These are phyloP conservation scores for Lepilemur ruficaudatus DNA, from an alignment of 2,797 vertebrate genomes.

Conservation along the genomic window DNA sequence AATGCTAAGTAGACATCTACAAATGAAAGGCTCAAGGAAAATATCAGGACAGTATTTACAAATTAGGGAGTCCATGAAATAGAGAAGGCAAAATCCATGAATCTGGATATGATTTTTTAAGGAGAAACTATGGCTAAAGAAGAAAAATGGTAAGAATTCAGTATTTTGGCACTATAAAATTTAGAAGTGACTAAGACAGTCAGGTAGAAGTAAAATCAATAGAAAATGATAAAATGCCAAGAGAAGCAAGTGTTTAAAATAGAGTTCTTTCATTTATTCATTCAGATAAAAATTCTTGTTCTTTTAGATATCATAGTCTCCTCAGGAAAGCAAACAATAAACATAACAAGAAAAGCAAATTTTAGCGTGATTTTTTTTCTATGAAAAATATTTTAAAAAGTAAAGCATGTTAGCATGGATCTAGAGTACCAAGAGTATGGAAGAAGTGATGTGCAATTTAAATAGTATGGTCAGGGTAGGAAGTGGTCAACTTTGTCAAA, in stretches of 20 bases:
- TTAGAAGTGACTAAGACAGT: background rate
- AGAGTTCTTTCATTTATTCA: background rate
- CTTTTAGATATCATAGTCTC: background rate
- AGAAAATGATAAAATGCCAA: background rate
- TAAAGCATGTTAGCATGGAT: background rate
- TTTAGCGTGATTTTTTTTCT: background rate
- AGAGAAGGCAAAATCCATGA: background rate
- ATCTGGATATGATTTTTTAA: background rate
- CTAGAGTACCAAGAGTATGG: background rate
- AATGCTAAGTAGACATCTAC: too few species aligned
- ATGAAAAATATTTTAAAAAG: background rate
- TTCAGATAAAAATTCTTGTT: background rate
- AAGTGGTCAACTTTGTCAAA: background rate
- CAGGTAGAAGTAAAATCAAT: background rate
- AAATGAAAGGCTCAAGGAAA: background rate
- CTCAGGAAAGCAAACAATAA: background rate
- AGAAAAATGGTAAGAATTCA: background rate
- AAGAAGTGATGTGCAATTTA: background rate
- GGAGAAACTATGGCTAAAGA: background rate
- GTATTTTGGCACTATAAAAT: background rate
- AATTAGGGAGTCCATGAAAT: background rate
- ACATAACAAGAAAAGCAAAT: background rate
- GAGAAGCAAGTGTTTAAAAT: background rate
- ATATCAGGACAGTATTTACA: background rate
- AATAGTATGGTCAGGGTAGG: background rate